phyloP scores from a whole-genome alignment of 1,140 invertebrate genomes.

The Heterodera carotae region DNA sequence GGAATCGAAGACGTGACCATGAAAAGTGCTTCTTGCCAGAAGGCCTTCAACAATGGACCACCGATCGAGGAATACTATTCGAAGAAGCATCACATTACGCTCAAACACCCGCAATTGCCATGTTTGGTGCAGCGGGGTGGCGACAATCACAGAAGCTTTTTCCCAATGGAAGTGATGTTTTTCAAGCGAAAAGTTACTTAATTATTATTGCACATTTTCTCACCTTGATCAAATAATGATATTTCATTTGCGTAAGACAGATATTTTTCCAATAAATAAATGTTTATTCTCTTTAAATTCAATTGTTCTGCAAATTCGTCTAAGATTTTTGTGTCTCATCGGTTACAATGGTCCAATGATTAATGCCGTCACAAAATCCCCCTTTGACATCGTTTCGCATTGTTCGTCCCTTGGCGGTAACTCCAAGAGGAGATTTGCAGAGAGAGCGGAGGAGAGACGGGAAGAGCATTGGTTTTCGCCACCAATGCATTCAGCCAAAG shows the following conservation, averaged over 20 bases:
- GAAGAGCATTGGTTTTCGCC: conserved; percentile 47
- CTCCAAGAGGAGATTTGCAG: conserved; percentile 48
- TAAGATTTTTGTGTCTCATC: too few species aligned
- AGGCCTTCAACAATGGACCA: neutral
- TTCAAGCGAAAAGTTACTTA: too few species aligned
- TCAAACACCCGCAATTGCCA: conserved; percentile 3
- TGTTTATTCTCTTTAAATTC: too few species aligned
- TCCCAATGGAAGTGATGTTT: neutral
- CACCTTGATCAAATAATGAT: too few species aligned
- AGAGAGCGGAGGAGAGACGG: conserved; percentile 32
- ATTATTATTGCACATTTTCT: too few species aligned
- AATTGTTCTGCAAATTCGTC: too few species aligned
- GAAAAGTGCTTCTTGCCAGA: neutral
- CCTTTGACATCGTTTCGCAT: conserved; percentile 12
- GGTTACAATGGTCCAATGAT: conserved; percentile 42
- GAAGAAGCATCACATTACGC: neutral
- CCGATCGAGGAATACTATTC: neutral
- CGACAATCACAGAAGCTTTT: neutral
- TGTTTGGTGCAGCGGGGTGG: neutral
- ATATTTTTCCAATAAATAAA: too few species aligned
- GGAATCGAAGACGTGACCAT: neutral
- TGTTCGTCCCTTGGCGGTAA: conserved; percentile 30
- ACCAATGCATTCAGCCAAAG: conserved; percentile 32
- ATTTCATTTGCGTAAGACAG: too few species aligned
- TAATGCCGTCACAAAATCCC: conserved; percentile 38